Percentiles rank a stretch among this genome's conserved stretches.
Evolutionary conservation across 37 sponge, comb jelly and placozoan species (phyloP).

Genomic region (Agelas oroides): DNA sequence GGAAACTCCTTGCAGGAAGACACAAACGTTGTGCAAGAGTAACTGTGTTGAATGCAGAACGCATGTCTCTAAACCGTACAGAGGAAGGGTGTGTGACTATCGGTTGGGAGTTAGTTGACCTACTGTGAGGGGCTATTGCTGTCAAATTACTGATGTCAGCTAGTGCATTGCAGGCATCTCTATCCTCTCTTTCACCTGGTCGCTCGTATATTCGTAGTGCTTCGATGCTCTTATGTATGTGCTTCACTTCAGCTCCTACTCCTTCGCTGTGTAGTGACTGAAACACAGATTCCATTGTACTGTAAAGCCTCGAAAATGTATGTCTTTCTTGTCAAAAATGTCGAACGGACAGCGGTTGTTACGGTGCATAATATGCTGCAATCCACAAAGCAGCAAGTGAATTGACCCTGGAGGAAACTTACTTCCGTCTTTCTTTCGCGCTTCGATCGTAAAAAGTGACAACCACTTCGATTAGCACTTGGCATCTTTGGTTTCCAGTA

Average conservation of each 20-base stretch:
- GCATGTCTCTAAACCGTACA: too few relatives aligned
- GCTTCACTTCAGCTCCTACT: neutral
- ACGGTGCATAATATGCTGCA: neutral
- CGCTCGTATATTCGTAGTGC: too few relatives aligned
- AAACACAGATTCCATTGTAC: constrained; percentile 8
- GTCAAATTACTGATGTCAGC: too few relatives aligned
- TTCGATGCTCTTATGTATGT: neutral
- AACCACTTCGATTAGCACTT: neutral
- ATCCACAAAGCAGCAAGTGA: constrained; percentile 5
- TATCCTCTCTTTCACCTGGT: too few relatives aligned
- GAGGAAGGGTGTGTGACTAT: too few relatives aligned
- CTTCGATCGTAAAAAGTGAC: neutral
- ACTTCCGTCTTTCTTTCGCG: neutral
- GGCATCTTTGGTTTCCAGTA: neutral
- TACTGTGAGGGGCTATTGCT: too few relatives aligned
- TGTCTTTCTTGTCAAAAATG: neutral
- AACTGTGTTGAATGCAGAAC: too few relatives aligned
- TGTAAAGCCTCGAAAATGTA: neutral
- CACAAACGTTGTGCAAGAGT: too few relatives aligned
- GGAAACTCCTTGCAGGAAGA: too few relatives aligned
- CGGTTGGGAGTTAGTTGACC: too few relatives aligned
- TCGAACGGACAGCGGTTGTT: neutral
- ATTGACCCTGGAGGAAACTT: neutral
- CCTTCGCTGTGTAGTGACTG: neutral
- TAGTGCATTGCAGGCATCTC: too few relatives aligned